Conservation (phyloP, 2,113 vertebrate species). For the Ammodytes dubius region DNA sequence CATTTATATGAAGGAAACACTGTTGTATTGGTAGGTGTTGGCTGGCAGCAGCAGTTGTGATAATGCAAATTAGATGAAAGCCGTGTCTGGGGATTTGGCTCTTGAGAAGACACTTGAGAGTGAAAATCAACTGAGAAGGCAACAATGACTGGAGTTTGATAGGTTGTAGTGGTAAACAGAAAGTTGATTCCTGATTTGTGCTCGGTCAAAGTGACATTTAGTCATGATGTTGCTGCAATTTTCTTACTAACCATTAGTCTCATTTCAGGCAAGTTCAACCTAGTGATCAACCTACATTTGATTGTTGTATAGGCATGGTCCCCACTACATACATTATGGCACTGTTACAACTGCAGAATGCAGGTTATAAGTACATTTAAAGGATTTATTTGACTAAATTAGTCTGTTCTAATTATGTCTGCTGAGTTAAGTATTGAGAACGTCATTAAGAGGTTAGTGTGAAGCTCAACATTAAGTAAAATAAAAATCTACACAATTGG, state of each 20-base stretch:
- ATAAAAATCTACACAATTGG: not conserved
- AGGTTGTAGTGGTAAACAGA: slow-evolving; percentile 6
- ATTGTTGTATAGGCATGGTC: not conserved
- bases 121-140: slow-evolving; percentile 71
- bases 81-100: slow-evolving; percentile 61
- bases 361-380: not conserved
- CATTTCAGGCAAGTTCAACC: slow-evolving; percentile 1
- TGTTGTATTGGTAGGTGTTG: slow-evolving; percentile 57
- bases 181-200: slow-evolving; percentile 5
- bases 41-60: slow-evolving; percentile 54
- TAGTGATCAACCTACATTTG: not conserved
- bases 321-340: slow-evolving; percentile 14
- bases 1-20: slow-evolving; percentile 38
- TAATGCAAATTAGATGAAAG: slow-evolving; percentile 68
- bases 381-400: not conserved
- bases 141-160: slow-evolving; percentile 30
- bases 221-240: not conserved
- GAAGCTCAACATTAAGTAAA: not conserved
- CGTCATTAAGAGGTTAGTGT: not conserved
- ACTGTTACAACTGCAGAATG: not conserved
- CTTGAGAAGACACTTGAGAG: slow-evolving; percentile 50
- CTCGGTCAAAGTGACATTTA: not conserved
- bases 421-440: not conserved
- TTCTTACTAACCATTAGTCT: not conserved
- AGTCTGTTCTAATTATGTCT: not conserved